Base-by-base conservation (phyloP, 2,888 invertebrate species). In the Dorcus hopei region DNA sequence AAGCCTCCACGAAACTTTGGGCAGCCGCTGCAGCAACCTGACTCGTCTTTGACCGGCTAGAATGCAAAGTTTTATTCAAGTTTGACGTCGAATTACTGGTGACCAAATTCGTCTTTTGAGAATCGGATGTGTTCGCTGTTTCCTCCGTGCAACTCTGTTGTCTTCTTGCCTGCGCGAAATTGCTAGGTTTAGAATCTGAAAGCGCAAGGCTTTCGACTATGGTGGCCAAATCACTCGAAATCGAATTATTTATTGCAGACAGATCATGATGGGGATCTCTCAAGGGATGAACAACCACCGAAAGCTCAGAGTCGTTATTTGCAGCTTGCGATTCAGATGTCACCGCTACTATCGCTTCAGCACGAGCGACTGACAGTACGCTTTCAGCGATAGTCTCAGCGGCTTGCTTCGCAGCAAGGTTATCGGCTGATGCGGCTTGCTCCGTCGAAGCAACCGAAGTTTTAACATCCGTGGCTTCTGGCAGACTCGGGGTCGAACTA, bases 351-450 rank as follows among this genome's bases (percentile, higher is more conserved):
- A 86, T 82, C 50, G 89, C 87, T 74, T 89, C 89, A 3, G 87
- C 86, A 64, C 87, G 85, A 14, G 87, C 88, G 51, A 88, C 85
- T 47, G 87, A 87, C 63, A 91, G 79, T 42, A 91, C 88, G 73
- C 87, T 89, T 79, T 95, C 94, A 3, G 94, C 90, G 70, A 95
- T 89, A 53, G 93, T 92, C 77, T 95, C 94, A 9, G 93, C 91
- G 2, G 95, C 91, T 81, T 91, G 87, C 81, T 90, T 90, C 62
- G 89, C 89, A 43, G 89, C 86, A 59, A 97, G 85, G 80, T 95
- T 96, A 77, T 97, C 97, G 0, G 95, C 95, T 1, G 96, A 96
- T 0, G 95, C 93, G 8, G 96, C 95, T 80, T 97, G 97, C 73
- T 97, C 97, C 1, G 95, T 95, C 9, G 92, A 90, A n/a, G 95